These are phyloP conservation scores for Rhinopomastus cyanomelas DNA, from an alignment of 2,113 vertebrate genomes.

Conservation along the genomic window DNA sequence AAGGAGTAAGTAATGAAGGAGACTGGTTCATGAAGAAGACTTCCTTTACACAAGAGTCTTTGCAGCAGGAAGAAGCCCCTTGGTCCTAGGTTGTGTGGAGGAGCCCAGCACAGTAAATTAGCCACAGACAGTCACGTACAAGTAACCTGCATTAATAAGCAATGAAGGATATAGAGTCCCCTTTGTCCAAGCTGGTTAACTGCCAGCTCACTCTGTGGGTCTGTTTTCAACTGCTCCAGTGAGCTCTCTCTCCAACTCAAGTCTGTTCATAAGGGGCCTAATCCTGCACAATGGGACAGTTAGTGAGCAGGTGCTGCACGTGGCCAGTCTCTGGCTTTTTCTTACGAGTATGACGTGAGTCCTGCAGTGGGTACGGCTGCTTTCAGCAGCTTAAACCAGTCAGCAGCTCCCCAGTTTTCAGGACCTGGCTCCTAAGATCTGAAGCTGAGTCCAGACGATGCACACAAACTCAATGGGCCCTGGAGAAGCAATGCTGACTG, in stretches of 20 bases:
- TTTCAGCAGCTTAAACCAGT: not conserved
- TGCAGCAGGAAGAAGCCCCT: not conserved
- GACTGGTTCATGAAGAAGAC: not conserved
- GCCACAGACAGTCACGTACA: not conserved
- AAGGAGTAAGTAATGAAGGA: not conserved
- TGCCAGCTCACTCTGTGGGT: not conserved
- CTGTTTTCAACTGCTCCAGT: not conserved
- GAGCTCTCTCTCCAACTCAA: not conserved
- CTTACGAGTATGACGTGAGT: not conserved
- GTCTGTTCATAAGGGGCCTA: not conserved
- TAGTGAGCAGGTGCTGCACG: not conserved
- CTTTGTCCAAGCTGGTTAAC: not conserved
- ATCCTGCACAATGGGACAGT: not conserved
- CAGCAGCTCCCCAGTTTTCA: not conserved
- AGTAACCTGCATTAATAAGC: not conserved
- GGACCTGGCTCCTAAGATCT: not conserved
- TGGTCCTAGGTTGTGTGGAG: not conserved
- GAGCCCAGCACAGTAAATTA: not conserved
- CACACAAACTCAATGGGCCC: not conserved
- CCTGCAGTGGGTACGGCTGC: not conserved
- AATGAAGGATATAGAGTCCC: accelerated
- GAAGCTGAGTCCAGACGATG: not conserved
- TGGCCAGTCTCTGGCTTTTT: not conserved
- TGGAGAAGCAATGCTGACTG: not conserved
- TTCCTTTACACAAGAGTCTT: not conserved